Evolutionary conservation across 2,113 vertebrate species (phyloP).

Genomic region (Telmatochromis sp.): DNA sequence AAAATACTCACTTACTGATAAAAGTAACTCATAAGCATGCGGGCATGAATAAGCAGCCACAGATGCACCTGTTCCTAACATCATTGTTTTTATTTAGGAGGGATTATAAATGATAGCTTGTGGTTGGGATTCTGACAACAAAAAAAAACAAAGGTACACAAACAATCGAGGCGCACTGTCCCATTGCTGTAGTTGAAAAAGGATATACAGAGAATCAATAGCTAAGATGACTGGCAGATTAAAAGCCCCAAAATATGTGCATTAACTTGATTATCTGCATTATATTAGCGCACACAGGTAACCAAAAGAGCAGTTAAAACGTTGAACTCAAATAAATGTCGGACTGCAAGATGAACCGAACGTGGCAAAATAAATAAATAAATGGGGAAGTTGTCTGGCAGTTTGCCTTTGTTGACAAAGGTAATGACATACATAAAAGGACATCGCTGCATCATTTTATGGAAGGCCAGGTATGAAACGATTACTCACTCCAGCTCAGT

Average conservation of each 20-base stretch:
- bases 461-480: background rate
- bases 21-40: rapidly evolving
- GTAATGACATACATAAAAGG: background rate
- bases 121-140: background rate
- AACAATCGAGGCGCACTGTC: background rate
- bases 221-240: background rate
- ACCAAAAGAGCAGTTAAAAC: rapidly evolving
- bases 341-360: background rate
- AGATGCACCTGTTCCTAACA: background rate
- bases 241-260: background rate
- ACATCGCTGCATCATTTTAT: background rate
- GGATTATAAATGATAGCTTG: background rate
- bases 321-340: background rate
- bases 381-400: background rate
- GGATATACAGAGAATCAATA: background rate
- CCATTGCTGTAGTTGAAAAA: background rate
- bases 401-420: background rate
- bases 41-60: background rate
- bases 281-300: background rate
- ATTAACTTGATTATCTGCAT: rapidly evolving
- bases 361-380: background rate
- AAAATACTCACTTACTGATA: background rate
- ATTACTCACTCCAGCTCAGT: background rate
- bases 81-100: background rate
- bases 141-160: background rate